Evolutionary conservation across 1,140 invertebrate species (phyloP).

Genomic region (Drosophila asahinai): DNA sequence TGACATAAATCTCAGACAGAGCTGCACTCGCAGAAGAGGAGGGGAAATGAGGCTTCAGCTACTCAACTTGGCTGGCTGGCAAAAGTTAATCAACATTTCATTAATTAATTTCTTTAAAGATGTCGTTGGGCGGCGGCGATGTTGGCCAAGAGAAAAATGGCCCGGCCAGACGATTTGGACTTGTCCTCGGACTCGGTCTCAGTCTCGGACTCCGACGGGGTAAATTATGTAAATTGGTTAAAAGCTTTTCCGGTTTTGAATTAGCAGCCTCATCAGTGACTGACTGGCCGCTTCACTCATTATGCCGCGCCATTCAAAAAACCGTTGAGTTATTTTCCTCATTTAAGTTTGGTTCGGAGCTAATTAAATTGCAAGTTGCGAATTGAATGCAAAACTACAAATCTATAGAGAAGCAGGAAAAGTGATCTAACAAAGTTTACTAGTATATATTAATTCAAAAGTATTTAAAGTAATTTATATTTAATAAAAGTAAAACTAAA

Average conservation of each 20-base stretch:
- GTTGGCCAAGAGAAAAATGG: constrained; percentile 66
- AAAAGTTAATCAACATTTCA: constrained; percentile 84
- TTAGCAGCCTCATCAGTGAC: constrained; percentile 79
- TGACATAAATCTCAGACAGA: constrained; percentile 79
- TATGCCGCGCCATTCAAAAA: constrained; percentile 60
- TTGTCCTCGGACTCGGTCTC: constrained; percentile 14
- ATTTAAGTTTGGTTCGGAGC: constrained; percentile 45
- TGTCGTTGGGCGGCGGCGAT: constrained; percentile 55
- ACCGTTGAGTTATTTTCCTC: constrained; percentile 41
- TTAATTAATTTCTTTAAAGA: constrained; percentile 84
- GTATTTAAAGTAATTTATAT: not conserved
- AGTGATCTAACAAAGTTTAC: not conserved
- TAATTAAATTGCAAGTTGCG: constrained; percentile 45
- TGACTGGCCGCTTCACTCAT: constrained; percentile 56
- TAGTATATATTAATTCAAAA: not conserved
- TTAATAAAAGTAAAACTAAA: not conserved
- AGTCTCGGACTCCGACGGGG: constrained; percentile 33
- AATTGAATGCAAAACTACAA: constrained; percentile 21
- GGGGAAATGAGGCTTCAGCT: not conserved
- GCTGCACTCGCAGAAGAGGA: constrained; percentile 3
- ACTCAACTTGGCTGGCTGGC: constrained; percentile 60
- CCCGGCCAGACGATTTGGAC: constrained; percentile 52
- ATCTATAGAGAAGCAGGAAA: constrained; percentile 7
- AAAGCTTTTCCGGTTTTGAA: constrained; percentile 83
- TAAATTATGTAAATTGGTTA: constrained; percentile 83